Conservation (phyloP, 2,797 vertebrate genomes). For the Tapirus indicus region DNA sequence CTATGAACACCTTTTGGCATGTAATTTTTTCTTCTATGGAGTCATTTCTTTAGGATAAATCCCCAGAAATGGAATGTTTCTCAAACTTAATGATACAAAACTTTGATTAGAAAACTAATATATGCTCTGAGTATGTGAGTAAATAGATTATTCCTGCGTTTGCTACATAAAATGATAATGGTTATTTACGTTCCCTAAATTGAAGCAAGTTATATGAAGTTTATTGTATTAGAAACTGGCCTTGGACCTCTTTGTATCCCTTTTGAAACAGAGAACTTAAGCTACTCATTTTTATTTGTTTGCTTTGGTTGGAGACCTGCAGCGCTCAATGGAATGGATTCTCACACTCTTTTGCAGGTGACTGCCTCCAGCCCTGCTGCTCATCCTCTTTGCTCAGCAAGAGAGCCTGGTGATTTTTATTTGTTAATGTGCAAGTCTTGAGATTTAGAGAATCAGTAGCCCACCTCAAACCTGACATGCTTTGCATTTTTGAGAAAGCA, state of each 20-base stretch:
- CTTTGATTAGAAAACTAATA: constrained; percentile 47
- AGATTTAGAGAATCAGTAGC: constrained; percentile 1
- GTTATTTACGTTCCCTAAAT: constrained; percentile 36
- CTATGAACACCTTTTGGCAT: constrained; percentile 25
- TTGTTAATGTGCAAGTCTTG: not conserved
- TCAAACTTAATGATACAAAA: constrained; percentile 8
- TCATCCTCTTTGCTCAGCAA: constrained; percentile 20
- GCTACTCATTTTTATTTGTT: not conserved
- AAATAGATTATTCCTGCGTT: not conserved
- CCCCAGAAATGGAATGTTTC: not conserved
- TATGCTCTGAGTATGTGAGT: not conserved
- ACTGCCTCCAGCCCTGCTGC: not conserved
- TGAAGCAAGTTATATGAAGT: constrained; percentile 38
- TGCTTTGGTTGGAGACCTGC: constrained; percentile 3
- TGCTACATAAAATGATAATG: not conserved
- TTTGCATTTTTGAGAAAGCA: constrained; percentile 57
- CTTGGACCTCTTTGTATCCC: not conserved
- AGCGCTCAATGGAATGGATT: constrained; percentile 25
- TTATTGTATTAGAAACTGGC: constrained; percentile 17
- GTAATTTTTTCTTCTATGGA: not conserved
- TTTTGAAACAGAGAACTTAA: constrained; percentile 56
- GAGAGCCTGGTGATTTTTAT: constrained; percentile 38
- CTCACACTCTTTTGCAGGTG: constrained; percentile 34
- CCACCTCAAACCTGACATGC: not conserved
- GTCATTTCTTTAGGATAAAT: constrained; percentile 47